These are phyloP conservation scores for Steinernema khuongi DNA, from an alignment of 1,140 invertebrate genomes.

Conservation along the genomic window DNA sequence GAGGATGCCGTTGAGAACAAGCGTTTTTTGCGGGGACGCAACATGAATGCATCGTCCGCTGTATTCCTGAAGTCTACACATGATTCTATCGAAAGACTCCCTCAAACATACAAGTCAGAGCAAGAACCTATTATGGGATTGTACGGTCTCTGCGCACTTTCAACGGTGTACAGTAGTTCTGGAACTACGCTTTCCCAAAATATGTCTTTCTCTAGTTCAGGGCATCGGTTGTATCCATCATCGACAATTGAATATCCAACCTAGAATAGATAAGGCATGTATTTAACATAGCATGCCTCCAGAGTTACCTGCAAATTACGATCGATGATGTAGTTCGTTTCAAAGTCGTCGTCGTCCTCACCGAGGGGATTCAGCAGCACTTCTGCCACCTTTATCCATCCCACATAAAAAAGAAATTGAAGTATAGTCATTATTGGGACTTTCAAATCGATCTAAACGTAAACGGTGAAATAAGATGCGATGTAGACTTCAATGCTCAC, in stretches of 20 bases:
- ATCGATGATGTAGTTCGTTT: conserved; percentile 31
- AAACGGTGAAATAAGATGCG: neutral
- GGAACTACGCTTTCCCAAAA: conserved; percentile 34
- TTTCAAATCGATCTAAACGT: conserved; percentile 45
- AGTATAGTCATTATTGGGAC: conserved; percentile 48
- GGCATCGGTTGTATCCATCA: conserved; percentile 27
- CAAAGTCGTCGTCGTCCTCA: conserved; percentile 49
- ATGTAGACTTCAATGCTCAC: neutral
- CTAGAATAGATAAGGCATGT: neutral
- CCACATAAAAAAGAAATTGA: conserved; percentile 49
- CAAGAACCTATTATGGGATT: conserved; percentile 23
- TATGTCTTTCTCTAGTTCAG: conserved; percentile 26
- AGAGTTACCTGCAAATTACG: conserved; percentile 21
- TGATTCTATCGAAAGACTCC: neutral
- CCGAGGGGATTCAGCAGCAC: conserved; percentile 40
- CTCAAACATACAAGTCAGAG: neutral
- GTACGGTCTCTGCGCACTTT: conserved; percentile 24
- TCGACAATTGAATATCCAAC: conserved; percentile 35
- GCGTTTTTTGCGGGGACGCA: neutral
- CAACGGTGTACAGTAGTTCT: conserved; percentile 34
- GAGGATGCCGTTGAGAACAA: neutral
- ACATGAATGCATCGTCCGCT: neutral
- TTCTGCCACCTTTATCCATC: conserved; percentile 49
- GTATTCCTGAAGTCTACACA: neutral
- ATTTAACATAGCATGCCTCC: neutral